Evolutionary conservation across 2,888 invertebrate genomes (phyloP), one percentile per base, ranked within the genome.

Genomic region (Acholoe squamosa): DNA sequence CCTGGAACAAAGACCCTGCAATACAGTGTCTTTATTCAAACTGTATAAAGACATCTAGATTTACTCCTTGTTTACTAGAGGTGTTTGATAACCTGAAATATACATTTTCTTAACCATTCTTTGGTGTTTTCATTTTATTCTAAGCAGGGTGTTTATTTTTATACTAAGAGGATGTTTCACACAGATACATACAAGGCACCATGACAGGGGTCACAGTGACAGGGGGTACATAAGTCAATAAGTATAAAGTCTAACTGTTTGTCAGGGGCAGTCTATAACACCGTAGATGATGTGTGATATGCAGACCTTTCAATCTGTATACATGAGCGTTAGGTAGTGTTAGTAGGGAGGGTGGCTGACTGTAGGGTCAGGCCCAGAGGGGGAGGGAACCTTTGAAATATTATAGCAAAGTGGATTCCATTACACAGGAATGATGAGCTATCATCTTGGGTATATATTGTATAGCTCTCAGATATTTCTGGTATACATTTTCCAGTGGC

Each of bases 181-280:
- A n/a, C 1, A 61, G 61, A 61, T 61, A 14, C 12, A 61, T 19
- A 61, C 61, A 61, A 43, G 61, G 5, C 61, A 19, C 61, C 19
- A 61, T 61, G 61, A 61, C 61, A 61, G 61, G n/a, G 61, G 61
- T 61, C 61, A 7, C 61, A 19, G 61, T 3, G 61, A 43, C 12
- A 61, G 61, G 61, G 61, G 43, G 61, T n/a, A 54, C 19, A n/a
- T 61, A 61, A 61, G 14, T 61, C 61, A 61, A 61, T 61, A 61
- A n/a, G n/a, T n/a, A 61, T 61, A n/a, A 61, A 61, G 61, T 3
- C 61, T 61, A 0, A 14, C 5, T 61, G 61, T 61, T 19, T 61
- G 61, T 61, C 61, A 61, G 22, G 5, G 19, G 7, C 61, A 0
- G 3, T 61, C 12, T 61, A 61, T 61, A 12, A 61, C 61, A n/a